Evolutionary conservation across 2,113 vertebrate species (phyloP), one percentile per base, ranked within the genome.

Genomic region (Hucho hucho): DNA sequence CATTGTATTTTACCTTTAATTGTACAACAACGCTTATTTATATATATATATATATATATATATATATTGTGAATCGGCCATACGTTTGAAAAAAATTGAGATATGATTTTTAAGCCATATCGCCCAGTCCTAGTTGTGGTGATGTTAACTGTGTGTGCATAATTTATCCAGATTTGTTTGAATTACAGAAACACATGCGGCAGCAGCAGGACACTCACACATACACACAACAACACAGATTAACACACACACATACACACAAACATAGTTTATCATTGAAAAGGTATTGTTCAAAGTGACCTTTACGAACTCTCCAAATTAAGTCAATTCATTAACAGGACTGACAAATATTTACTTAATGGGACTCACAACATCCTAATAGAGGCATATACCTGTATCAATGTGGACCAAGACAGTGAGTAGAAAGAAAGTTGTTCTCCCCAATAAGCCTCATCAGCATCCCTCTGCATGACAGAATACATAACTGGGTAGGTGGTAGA

Each of bases 121-220:
- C 32, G 32, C 6, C 32, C 32, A 37, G 32, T 9, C 6, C 32
- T 37, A 37, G 6, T 84, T 84, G 79, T 71, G 64, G 75, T 74
- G 75, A 65, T 1, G 65, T 73, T 69, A 64, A 69, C 29, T 61
- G 69, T 65, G 67, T 79, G 68, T 81, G 68, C 76, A 73, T 84
- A 79, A 80, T 87, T 89, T 89, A 91, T 90, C 81, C 78, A 87
- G 85, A 85, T 88, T 84, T 90, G 85, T 79, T 90, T 90, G 86
- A 81, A 91, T 89, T 87, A 84, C 74, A 72, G 64, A 65, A 58
- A 70, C 74, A 76, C 78, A 82, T 20, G 70, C 74, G 1, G 29
- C 6, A 63, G 28, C 72, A 75, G 81, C 64, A 69, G 37, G 18
- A 72, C 47, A 32, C 56, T 47, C 22, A 73, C 71, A 75, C 75